phyloP scores from a whole-genome alignment of 2,797 vertebrate species.

The Peromyscus melanophrys region DNA sequence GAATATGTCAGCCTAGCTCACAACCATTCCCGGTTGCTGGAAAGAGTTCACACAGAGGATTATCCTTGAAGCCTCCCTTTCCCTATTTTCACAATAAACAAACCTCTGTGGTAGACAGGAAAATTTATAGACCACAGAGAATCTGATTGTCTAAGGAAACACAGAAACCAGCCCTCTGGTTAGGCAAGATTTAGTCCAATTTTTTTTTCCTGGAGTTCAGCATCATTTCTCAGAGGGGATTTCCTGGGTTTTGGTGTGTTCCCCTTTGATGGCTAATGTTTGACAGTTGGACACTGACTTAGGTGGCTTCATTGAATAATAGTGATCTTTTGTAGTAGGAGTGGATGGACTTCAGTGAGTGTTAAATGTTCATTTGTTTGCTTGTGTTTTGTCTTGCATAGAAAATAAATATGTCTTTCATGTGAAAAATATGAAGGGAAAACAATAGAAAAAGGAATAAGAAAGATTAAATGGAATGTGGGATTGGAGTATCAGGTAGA shows the following conservation, averaged over 20 bases:
- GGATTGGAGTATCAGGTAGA: background rate
- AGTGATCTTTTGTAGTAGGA: background rate
- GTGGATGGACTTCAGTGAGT: background rate
- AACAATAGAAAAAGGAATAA: background rate
- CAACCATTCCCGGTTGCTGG: background rate
- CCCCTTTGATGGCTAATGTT: conserved; percentile 4
- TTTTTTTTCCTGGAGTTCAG: conserved; percentile 19
- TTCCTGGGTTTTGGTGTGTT: conserved; percentile 10
- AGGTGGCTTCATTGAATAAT: background rate
- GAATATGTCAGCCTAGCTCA: background rate
- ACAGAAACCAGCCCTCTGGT: conserved; percentile 5
- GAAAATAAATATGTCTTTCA: background rate
- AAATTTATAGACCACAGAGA: conserved; percentile 20
- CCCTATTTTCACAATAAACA: background rate
- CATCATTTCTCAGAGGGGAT: background rate
- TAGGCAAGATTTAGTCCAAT: background rate
- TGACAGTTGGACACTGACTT: background rate
- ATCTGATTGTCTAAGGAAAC: background rate
- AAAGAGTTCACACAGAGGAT: background rate
- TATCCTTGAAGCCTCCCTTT: background rate
- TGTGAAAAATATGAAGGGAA: background rate
- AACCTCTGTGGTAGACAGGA: background rate
- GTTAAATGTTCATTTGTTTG: conserved; percentile 31
- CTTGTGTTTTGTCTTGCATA: background rate
- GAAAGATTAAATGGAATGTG: background rate